A percentile compares a stretch with the other conserved stretches of the same genome.
These are phyloP conservation scores for Suricata suricatta DNA, from an alignment of 2,113 vertebrate species.

Conservation along the genomic window DNA sequence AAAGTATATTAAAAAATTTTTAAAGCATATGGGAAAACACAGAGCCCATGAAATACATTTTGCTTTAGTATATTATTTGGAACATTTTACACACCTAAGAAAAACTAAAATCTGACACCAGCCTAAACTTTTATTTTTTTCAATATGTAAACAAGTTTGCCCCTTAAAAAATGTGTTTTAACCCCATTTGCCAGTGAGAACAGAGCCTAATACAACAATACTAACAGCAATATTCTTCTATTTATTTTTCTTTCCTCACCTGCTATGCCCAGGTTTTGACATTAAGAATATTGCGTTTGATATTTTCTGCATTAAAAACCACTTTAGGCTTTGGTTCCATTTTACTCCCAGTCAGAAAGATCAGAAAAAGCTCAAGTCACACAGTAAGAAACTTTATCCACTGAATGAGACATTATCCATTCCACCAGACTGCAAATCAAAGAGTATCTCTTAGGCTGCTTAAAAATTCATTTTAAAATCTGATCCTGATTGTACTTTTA, in stretches of 20 bases:
- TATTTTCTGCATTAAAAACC: constrained; percentile 88
- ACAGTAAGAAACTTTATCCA: constrained; percentile 95
- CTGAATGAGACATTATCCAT: constrained; percentile 97
- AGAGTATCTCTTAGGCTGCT: constrained; percentile 99
- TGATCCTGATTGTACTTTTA: constrained; percentile 99
- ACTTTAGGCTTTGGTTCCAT: constrained; percentile 88
- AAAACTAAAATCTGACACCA: constrained; percentile 40
- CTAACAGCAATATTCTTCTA: constrained; percentile 77
- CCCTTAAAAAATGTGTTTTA: constrained; percentile 42
- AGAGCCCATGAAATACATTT: not conserved
- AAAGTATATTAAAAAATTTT: not conserved
- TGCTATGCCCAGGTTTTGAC: constrained; percentile 84
- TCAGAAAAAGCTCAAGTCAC: constrained; percentile 91
- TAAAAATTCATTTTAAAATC: constrained; percentile 99
- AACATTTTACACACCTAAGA: not conserved
- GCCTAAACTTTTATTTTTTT: not conserved
- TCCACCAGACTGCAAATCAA: constrained; percentile 99
- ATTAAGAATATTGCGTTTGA: constrained; percentile 89
- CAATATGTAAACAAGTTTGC: constrained; percentile 57
- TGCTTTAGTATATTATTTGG: constrained; percentile 18
- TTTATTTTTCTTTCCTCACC: constrained; percentile 87
- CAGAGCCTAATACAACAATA: constrained; percentile 68
- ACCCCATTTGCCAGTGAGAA: constrained; percentile 3
- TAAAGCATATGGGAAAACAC: not conserved
- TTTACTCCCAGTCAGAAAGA: constrained; percentile 91